These are phyloP conservation scores for Phrynocephalus versicolor DNA, from an alignment of 2,113 vertebrate genomes.

Conservation along the genomic window DNA sequence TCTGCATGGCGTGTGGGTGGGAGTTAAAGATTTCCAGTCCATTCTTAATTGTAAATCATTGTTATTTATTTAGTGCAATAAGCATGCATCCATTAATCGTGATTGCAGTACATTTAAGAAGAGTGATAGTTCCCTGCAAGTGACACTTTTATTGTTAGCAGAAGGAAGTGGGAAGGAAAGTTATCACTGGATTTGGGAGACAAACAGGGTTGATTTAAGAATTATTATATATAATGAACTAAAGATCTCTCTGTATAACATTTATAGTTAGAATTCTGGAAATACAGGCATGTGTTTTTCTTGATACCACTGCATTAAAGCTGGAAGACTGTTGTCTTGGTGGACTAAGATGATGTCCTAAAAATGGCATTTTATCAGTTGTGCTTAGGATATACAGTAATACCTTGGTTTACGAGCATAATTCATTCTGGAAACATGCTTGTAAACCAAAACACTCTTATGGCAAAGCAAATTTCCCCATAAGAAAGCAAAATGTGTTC, in stretches of 20 bases:
- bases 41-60: constrained; percentile 55
- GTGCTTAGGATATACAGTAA: neutral
- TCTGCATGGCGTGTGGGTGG: neutral
- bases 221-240: constrained; percentile 63
- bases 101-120: constrained; percentile 66
- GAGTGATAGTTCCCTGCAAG: constrained; percentile 64
- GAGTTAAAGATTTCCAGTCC: constrained; percentile 42
- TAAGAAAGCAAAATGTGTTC: no score
- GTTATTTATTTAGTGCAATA: constrained; percentile 65
- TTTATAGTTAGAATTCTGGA: constrained; percentile 58
- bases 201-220: constrained; percentile 61
- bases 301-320: neutral
- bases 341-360: neutral
- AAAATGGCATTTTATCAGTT: neutral
- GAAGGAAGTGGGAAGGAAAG: constrained; percentile 21
- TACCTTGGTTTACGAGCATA: no score
- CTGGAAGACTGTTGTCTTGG: neutral
- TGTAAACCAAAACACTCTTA: no score
- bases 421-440: no score
- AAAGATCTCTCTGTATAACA: constrained; percentile 62
- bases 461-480: no score
- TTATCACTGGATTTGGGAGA: constrained; percentile 60
- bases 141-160: constrained; percentile 72
- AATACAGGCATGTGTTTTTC: constrained; percentile 22
- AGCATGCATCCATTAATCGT: constrained; percentile 60